These are phyloP conservation scores for Sebastolobus altivelis DNA, from an alignment of 2,797 vertebrate species.

Conservation along the genomic window DNA sequence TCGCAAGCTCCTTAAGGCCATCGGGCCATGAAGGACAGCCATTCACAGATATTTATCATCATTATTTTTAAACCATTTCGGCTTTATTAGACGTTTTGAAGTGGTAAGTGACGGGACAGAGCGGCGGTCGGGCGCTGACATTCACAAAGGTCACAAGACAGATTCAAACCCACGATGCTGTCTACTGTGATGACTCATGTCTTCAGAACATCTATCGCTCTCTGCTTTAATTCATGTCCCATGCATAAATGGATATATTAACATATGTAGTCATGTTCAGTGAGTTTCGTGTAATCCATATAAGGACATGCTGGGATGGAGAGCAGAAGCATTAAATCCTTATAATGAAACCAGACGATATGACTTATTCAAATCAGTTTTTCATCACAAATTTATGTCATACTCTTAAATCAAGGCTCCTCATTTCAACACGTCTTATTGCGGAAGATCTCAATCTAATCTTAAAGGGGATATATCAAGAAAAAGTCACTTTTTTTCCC, in stretches of 20 bases:
- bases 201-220: constrained; percentile 16
- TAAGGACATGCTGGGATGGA: constrained; percentile 40
- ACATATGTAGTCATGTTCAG: constrained; percentile 44
- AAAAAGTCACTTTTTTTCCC: not conserved
- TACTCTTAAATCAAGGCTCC: constrained; percentile 28
- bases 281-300: constrained; percentile 49
- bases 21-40: constrained; percentile 66
- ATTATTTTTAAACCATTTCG: constrained; percentile 69
- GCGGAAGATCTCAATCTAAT: constrained; percentile 7
- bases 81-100: constrained; percentile 61
- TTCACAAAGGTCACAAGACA: constrained; percentile 67
- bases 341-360: constrained; percentile 44
- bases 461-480: not conserved
- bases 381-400: constrained; percentile 53
- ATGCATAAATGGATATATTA: constrained; percentile 58
- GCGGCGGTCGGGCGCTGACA: constrained; percentile 43
- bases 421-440: constrained; percentile 5
- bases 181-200: constrained; percentile 39
- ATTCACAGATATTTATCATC: constrained; percentile 67
- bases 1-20: constrained; percentile 24
- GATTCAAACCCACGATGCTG: constrained; percentile 43
- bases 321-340: constrained; percentile 48
- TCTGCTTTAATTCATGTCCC: constrained; percentile 31
- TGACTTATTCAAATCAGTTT: constrained; percentile 55
- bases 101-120: constrained; percentile 43